Base-by-base conservation (phyloP, 2,888 invertebrate species). In the Phortica okadai region DNA sequence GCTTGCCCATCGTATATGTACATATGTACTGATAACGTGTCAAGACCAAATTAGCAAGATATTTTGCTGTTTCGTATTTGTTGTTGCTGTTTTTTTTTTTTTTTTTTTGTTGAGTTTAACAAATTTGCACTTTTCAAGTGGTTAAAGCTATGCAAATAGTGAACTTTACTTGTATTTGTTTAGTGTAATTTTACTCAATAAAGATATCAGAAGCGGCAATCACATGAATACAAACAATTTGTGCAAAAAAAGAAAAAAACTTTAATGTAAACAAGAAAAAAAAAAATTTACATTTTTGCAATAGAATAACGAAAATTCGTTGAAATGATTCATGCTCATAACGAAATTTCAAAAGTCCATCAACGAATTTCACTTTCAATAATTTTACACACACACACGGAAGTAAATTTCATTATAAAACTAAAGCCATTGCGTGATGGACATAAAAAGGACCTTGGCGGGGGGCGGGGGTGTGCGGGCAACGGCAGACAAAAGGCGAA, bases 341-440 rank as follows among this genome's bases (percentile, higher is more conserved):
- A 2, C 62, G 4, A 33, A 33, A 62, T 62, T 62, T 62, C 62
- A 25, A 3, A 45, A n/a, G 21, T 16, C 16, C 66, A 41, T 1
- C 14, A 21, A 14, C 14, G 7, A 45, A 44, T 69, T 69, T 69
- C 69, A 45, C 10, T 69, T 69, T 69, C 69, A 69, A 45, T 5
- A 45, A 3, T 16, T 69, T 21, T 45, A 10, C 8, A 25, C 44
- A 45, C 64, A 64, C 74, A 74, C 45, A 62, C 64, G 16, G 8
- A 50, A 25, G 21, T 62, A 21, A 84, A 89, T 89, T 89, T 89
- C 87, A 77, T 75, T 87, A 89, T 86, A 82, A 83, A 84, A 83
- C 83, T 82, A 81, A 80, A 81, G 77, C 78, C 81, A 82, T 88
- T 89, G 85, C 89, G 89, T 84, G 82, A 79, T 80, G 79, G 78